Evolutionary conservation across 2,113 vertebrate genomes (phyloP).

Genomic region (Bos taurus): ARS-UCD2.0 NC_037349.1:39357001-39357500

Average conservation of each 20-base stretch:
- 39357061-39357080: neutral
- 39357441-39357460: too few species aligned
- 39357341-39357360: neutral
- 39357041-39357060: neutral
- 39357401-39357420: neutral
- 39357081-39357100: neutral
- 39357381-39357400: neutral
- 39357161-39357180: neutral
- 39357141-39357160: neutral
- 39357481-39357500: too few species aligned
- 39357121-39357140: accelerated
- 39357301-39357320: neutral
- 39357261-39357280: neutral
- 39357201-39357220: neutral
- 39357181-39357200: neutral
- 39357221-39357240: neutral
- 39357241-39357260: neutral
- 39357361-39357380: neutral
- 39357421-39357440: neutral
- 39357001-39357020: neutral
- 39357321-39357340: neutral
- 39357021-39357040: neutral
- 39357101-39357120: neutral
- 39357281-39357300: neutral
- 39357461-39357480: too few species aligned